Conservation (phyloP, 2,113 vertebrate species). For the Phaetusa simplex region DNA sequence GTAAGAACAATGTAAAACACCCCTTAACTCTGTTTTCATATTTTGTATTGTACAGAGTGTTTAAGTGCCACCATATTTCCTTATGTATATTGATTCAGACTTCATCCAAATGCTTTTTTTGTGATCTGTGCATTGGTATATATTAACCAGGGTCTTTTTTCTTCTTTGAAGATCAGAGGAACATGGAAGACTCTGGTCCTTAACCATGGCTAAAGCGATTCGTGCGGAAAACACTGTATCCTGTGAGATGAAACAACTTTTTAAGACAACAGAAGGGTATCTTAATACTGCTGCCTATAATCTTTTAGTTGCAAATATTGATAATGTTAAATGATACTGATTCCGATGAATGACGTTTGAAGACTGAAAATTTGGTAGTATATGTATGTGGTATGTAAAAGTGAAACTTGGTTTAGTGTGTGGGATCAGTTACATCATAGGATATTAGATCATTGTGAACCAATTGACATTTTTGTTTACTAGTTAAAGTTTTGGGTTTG, state of each 20-base stretch:
- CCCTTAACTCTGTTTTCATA: background rate
- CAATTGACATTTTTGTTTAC: background rate
- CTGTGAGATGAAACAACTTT: conserved; percentile 76
- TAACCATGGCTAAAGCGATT: conserved; percentile 84
- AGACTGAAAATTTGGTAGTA: background rate
- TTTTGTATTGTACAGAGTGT: background rate
- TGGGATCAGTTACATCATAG: background rate
- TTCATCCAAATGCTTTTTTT: background rate
- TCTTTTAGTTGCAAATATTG: background rate
- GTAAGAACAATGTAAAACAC: background rate
- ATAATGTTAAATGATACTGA: background rate
- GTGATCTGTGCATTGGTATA: background rate
- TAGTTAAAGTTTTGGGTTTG: background rate
- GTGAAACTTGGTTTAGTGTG: background rate
- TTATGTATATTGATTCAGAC: background rate
- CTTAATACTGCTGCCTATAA: background rate
- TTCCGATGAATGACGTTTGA: background rate
- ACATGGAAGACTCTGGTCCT: conserved; percentile 88
- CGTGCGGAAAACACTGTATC: conserved; percentile 36
- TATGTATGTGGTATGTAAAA: background rate
- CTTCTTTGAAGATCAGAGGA: conserved; percentile 80
- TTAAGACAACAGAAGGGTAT: conserved; percentile 82
- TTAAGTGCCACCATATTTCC: background rate
- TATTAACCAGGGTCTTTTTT: background rate
- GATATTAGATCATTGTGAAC: background rate